Percentiles rank a stretch among this genome's conserved stretches.
These are phyloP conservation scores for Poeciliopsis paucimaculata DNA, from an alignment of 2,797 vertebrate genomes.

Conservation along the genomic window DNA sequence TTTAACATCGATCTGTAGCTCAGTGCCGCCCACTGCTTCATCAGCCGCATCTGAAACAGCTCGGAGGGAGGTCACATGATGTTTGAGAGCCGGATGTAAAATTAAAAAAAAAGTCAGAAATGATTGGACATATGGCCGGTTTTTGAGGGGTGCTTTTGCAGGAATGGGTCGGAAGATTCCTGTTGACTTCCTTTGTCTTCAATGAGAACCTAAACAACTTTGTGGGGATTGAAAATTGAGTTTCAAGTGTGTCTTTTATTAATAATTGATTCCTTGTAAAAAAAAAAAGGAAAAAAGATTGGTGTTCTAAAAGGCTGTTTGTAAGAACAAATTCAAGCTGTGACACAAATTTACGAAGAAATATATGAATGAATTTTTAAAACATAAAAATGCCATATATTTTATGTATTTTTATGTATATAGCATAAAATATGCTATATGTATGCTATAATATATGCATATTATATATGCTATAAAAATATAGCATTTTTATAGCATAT, in stretches of 20 bases:
- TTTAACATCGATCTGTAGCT: slow-evolving; percentile 25
- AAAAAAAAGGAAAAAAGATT: background rate
- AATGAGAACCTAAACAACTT: background rate
- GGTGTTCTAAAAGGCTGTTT: background rate
- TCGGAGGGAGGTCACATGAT: slow-evolving; percentile 13
- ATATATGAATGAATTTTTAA: background rate
- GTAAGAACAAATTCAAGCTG: background rate
- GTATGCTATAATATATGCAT: too few species aligned
- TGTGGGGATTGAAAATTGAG: background rate
- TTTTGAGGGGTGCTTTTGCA: background rate
- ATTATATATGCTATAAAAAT: too few species aligned
- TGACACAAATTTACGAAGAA: background rate
- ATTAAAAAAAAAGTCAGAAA: background rate
- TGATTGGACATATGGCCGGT: background rate
- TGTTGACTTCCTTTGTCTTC: background rate
- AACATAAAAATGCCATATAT: background rate
- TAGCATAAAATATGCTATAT: too few species aligned
- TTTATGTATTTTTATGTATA: too few species aligned
- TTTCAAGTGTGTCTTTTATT: background rate
- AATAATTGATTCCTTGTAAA: background rate
- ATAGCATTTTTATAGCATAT: too few species aligned
- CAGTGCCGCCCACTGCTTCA: slow-evolving; percentile 22
- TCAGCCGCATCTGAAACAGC: background rate
- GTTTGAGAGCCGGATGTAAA: background rate
- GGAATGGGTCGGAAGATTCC: background rate